Conservation (phyloP, 2,113 vertebrate species). For the Columba janthina region DNA sequence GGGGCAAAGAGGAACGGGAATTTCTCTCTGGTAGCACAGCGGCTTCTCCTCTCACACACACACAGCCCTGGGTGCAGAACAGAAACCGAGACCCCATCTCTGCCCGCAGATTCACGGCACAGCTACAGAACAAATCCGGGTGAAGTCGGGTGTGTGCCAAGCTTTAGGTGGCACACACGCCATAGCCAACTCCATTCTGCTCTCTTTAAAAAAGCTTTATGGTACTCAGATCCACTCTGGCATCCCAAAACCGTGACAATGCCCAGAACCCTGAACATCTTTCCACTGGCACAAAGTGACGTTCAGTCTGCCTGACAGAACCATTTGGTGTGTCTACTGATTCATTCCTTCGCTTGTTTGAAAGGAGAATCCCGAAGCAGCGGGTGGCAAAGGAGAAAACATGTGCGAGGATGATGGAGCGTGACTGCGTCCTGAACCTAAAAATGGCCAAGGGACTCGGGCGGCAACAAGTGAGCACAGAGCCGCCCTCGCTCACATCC, state of each 20-base stretch:
- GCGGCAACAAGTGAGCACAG: neutral
- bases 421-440: neutral
- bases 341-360: neutral
- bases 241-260: neutral
- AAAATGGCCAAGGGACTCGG: neutral
- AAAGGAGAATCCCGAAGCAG: neutral
- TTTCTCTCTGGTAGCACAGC: neutral
- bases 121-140: neutral
- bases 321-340: neutral
- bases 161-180: neutral
- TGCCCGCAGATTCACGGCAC: neutral
- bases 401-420: rapidly evolving
- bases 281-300: neutral
- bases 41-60: neutral
- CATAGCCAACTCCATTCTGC: neutral
- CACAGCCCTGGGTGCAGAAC: neutral
- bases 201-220: neutral
- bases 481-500: neutral
- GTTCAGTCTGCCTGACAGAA: neutral
- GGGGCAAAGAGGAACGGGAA: neutral
- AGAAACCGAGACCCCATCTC: neutral
- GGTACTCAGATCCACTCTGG: neutral
- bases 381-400: neutral
- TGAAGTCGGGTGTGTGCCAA: neutral
- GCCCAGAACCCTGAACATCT: neutral